Percentiles rank a stretch among this genome's conserved stretches.
Conservation (phyloP, 2,797 vertebrate species). For the Basileuterus tristriatus region DNA sequence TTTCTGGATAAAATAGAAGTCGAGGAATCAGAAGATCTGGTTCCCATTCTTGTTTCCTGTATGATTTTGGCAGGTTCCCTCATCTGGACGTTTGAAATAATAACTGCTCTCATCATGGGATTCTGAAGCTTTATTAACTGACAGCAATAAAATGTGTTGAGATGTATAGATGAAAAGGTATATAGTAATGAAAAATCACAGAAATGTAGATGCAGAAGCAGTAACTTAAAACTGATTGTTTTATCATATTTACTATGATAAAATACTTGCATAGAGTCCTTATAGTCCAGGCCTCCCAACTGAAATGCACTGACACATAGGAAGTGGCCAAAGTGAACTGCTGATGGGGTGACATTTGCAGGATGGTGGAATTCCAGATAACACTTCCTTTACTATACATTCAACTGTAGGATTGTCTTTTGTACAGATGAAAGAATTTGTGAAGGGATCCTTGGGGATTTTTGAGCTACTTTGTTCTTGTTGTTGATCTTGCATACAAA, state of each 20-base stretch:
- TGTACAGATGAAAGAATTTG: not conserved
- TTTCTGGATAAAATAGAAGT: conserved; percentile 13
- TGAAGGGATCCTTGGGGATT: not conserved
- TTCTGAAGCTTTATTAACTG: conserved; percentile 33
- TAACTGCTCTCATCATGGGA: conserved; percentile 35
- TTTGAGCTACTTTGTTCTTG: not conserved
- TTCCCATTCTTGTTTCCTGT: conserved; percentile 56
- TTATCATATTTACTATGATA: not conserved
- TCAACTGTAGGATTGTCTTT: not conserved
- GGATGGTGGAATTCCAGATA: not conserved
- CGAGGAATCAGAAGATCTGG: conserved; percentile 18
- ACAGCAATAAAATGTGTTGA: conserved; percentile 45
- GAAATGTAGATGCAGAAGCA: not conserved
- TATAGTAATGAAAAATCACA: not conserved
- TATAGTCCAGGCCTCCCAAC: not conserved
- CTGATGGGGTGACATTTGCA: not conserved
- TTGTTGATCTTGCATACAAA: not conserved
- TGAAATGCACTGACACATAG: not conserved
- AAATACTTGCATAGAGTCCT: not conserved
- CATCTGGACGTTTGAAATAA: conserved; percentile 35
- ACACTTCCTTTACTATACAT: not conserved
- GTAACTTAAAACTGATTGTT: not conserved
- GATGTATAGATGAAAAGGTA: conserved; percentile 12
- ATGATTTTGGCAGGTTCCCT: conserved; percentile 46
- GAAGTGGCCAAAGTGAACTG: not conserved